These are phyloP conservation scores for Seriola dumerili DNA, from an alignment of 2,113 vertebrate genomes.

Conservation along the genomic window DNA sequence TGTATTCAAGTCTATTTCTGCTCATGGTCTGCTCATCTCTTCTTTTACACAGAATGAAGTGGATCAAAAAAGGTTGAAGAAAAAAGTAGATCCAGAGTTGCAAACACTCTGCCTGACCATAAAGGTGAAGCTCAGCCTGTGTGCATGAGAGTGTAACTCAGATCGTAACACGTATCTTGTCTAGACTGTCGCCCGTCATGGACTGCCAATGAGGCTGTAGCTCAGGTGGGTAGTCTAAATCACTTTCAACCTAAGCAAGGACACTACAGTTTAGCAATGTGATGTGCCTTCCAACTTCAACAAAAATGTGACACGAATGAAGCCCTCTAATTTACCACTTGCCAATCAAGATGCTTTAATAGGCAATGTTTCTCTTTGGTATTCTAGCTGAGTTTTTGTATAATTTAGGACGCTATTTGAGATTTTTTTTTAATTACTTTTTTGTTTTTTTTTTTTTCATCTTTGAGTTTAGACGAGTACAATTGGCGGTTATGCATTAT, in stretches of 20 bases:
- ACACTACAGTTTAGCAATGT: constrained; percentile 43
- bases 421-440: too few relatives aligned
- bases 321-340: constrained; percentile 56
- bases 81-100: neutral
- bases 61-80: neutral
- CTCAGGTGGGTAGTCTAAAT: constrained; percentile 30
- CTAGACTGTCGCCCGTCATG: constrained; percentile 34
- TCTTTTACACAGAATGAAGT: neutral
- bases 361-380: too few relatives aligned
- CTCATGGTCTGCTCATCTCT: neutral
- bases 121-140: neutral
- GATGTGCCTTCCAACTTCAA: constrained; percentile 15
- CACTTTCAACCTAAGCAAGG: constrained; percentile 40
- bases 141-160: constrained; percentile 24
- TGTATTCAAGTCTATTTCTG: neutral
- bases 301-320: constrained; percentile 43
- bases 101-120: constrained; percentile 25
- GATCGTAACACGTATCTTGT: constrained; percentile 36
- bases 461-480: too few relatives aligned
- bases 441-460: too few relatives aligned
- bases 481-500: too few relatives aligned
- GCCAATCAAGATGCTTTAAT: constrained; percentile 72
- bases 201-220: constrained; percentile 13
- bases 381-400: too few relatives aligned
- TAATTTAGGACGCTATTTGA: constrained; percentile 62